Evolutionary conservation across 2,113 vertebrate species (phyloP).

Genomic region (Vicugna pacos): DNA sequence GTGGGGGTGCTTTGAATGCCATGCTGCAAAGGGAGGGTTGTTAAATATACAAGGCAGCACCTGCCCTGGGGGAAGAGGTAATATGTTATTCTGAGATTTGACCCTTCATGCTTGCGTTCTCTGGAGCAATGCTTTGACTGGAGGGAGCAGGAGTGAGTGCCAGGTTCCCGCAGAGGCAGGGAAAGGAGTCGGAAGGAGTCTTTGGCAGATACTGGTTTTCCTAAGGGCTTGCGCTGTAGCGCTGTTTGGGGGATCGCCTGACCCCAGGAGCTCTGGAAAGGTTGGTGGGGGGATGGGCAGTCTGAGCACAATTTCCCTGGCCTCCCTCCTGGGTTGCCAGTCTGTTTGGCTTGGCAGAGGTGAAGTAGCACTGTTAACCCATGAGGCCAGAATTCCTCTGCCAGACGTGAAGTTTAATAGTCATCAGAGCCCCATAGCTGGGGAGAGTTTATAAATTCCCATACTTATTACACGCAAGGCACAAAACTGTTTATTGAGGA

Average conservation of each 20-base stretch:
- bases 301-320: neutral
- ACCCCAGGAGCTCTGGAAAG: neutral
- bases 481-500: conserved; percentile 86
- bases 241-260: neutral
- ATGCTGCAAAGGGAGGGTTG: neutral
- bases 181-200: neutral
- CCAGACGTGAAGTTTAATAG: conserved; percentile 87
- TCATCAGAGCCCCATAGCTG: conserved; percentile 85
- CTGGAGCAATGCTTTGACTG: neutral
- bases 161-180: neutral
- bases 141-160: neutral
- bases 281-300: neutral
- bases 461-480: conserved; percentile 85
- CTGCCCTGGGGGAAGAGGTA: neutral
- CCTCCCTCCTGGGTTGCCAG: conserved; percentile 61
- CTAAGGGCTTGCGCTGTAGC: neutral
- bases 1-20: neutral
- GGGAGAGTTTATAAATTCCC: conserved; percentile 89
- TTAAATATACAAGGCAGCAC: neutral
- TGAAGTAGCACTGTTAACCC: conserved; percentile 80
- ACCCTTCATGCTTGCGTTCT: neutral
- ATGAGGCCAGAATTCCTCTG: conserved; percentile 85
- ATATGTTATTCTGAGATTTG: neutral
- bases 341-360: conserved; percentile 84
- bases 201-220: neutral